phyloP scores from a whole-genome alignment of 2,888 invertebrate genomes.

The Diachrysia chrysitis region DNA sequence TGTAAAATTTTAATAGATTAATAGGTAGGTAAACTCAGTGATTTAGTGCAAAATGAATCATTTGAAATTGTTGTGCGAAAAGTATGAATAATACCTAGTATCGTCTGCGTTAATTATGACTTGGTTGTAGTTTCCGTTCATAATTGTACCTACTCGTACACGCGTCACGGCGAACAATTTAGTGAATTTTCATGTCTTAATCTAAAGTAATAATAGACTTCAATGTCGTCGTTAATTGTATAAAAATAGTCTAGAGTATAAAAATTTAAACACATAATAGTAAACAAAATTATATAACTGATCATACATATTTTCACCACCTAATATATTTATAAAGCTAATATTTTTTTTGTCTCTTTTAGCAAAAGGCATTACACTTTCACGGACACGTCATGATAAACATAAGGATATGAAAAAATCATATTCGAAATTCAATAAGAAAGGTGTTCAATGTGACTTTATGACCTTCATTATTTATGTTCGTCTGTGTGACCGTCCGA shows the following conservation, averaged over 20 bases:
- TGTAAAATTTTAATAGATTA: not conserved
- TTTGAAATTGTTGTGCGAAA: slow-evolving; percentile 18
- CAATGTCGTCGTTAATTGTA: not conserved
- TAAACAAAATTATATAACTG: too few species aligned
- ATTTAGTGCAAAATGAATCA: slow-evolving; percentile 27
- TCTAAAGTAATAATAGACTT: not conserved
- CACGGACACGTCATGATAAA: too few species aligned
- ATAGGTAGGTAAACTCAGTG: not conserved
- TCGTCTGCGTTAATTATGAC: slow-evolving; percentile 22
- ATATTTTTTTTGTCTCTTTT: too few species aligned
- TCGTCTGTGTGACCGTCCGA: not conserved
- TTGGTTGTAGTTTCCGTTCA: slow-evolving; percentile 31
- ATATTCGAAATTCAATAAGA: slow-evolving; percentile 1
- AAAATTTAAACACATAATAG: too few species aligned
- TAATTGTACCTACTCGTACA: slow-evolving; percentile 12
- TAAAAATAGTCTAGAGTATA: not conserved
- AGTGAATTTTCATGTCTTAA: not conserved
- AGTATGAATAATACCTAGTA: slow-evolving; percentile 38
- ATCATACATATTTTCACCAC: too few species aligned
- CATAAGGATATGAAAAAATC: not conserved
- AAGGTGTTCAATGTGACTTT: slow-evolving; percentile 1
- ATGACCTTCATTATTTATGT: slow-evolving; percentile 1
- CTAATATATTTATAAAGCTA: too few species aligned
- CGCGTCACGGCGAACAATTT: not conserved
- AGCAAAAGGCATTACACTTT: too few species aligned